Base-by-base conservation (phyloP, 2,797 vertebrate species). In the Orientallactaga sibirica region DNA sequence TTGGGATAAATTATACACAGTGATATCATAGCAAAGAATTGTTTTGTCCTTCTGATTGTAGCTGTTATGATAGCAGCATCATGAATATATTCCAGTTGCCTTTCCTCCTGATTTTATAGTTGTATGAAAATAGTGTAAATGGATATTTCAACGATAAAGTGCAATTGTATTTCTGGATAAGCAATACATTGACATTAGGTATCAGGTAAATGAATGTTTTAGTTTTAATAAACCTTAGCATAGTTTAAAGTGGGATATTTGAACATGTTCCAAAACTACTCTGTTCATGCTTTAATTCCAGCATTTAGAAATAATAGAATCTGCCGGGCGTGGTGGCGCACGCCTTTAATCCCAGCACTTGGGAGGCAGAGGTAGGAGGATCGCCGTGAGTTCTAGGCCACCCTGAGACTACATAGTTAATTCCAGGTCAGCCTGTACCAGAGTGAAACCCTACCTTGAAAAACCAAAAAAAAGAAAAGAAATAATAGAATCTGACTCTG, bases 281-380 rank as follows among this genome's bases (percentile, higher is more conserved):
- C 88, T 94, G 85, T 41, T 92, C n/a, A 33, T 96, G 88, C 84
- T 27, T 73, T 77, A 15, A 37, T 86, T 91, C 64, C 3, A 64
- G 86, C 52, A 79, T 48, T 92, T 92, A 91, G 87, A 91, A 92
- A n/a, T 82, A 48, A 58, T 48, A 22, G 43, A 86, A 71, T 89
- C 12, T 58, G 76, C 33, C 33, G 33, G 33, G 33, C 33, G 33
- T 37, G 33, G 33, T 37, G 33, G 33, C 33, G 33, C 33, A 37
- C 33, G 33, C 33, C 33, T 37, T 37, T 37, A 37, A 37, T 37
- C 33, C 33, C 33, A 37, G 33, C 33, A 37, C 33, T 37, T 37
- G 33, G 33, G 33, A 37, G 33, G 33, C 33, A 37, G 33, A 37
- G 33, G 33, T 37, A 37, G 33, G 2, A 37, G 33, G 33, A 37